phyloP scores from a whole-genome alignment of 2,888 invertebrate genomes.

The Acleris cristana region DNA sequence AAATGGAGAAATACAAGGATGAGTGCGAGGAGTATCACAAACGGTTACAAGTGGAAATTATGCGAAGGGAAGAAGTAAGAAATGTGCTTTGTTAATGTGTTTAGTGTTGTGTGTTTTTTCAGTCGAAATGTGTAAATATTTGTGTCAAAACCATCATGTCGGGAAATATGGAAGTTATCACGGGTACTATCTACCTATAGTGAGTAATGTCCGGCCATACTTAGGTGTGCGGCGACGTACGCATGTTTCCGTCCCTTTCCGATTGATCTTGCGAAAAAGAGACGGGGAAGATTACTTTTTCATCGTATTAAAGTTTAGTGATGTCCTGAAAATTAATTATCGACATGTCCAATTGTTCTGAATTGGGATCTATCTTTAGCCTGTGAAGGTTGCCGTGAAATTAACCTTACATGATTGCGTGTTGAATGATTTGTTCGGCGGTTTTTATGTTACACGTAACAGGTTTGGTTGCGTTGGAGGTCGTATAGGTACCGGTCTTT shows the following conservation, averaged over 20 bases:
- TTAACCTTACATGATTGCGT: slow-evolving; percentile 56
- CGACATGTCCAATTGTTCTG: slow-evolving; percentile 27
- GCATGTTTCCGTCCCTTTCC: slow-evolving; percentile 80
- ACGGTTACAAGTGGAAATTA: slow-evolving; percentile 96
- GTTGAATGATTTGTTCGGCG: slow-evolving; percentile 54
- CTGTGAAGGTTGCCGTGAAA: slow-evolving; percentile 35
- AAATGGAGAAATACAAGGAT: slow-evolving; percentile 99
- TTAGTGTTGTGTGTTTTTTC: slow-evolving; percentile 62
- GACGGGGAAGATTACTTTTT: slow-evolving; percentile 63
- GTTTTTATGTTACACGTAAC: slow-evolving; percentile 77
- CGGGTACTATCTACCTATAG: slow-evolving; percentile 79
- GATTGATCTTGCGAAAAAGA: slow-evolving; percentile 68
- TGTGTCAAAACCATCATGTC: slow-evolving; percentile 56
- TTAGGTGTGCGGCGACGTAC: slow-evolving; percentile 83
- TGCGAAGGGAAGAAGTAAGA: slow-evolving; percentile 99
- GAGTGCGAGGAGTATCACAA: slow-evolving; percentile 98
- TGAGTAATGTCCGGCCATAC: slow-evolving; percentile 84
- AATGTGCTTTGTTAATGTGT: slow-evolving; percentile 70
- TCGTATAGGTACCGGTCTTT: slow-evolving; percentile 73
- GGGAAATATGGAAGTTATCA: slow-evolving; percentile 70
- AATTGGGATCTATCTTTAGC: slow-evolving; percentile 29
- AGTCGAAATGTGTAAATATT: slow-evolving; percentile 54
- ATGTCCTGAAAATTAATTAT: slow-evolving; percentile 52
- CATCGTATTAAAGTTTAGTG: slow-evolving; percentile 59
- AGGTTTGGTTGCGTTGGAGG: slow-evolving; percentile 81